These are phyloP conservation scores for Zelleria hepariella DNA, from an alignment of 2,888 invertebrate genomes.

Conservation along the genomic window DNA sequence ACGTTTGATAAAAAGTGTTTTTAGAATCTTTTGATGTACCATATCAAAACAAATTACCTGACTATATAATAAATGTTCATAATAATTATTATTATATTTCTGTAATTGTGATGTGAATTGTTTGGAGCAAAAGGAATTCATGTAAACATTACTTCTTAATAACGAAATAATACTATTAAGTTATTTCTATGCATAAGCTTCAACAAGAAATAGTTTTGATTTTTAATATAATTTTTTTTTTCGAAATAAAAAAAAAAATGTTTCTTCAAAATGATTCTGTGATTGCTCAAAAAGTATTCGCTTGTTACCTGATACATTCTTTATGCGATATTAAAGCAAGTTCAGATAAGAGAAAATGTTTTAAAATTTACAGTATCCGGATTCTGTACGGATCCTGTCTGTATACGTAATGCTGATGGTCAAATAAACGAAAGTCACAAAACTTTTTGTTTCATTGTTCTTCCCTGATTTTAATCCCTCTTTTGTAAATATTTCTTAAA, in stretches of 20 bases:
- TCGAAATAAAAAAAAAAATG: neutral
- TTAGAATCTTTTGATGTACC: conserved; percentile 7
- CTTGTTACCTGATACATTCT: conserved; percentile 43
- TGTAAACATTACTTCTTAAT: neutral
- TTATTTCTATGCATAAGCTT: neutral
- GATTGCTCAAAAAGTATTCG: conserved; percentile 51
- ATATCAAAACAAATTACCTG: conserved; percentile 1
- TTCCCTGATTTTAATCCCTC: too few species aligned
- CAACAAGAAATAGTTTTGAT: neutral
- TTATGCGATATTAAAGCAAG: conserved; percentile 28
- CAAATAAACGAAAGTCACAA: conserved; percentile 53
- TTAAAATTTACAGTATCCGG: conserved; percentile 30
- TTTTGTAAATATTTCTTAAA: too few species aligned
- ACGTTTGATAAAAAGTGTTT: conserved; percentile 6
- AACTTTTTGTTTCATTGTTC: conserved; percentile 16
- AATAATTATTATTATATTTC: conserved; percentile 10
- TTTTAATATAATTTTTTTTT: too few species aligned
- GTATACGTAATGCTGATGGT: conserved; percentile 39
- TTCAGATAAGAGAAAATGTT: neutral
- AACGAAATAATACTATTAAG: conserved; percentile 1
- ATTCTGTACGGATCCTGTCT: conserved; percentile 33
- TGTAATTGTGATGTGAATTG: conserved; percentile 10
- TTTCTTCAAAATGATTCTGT: conserved; percentile 17
- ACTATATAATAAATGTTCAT: conserved; percentile 19
- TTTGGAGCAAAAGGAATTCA: neutral